Evolutionary conservation across 2,113 vertebrate species (phyloP).

Genomic region (Daphoenositta chrysoptera): DNA sequence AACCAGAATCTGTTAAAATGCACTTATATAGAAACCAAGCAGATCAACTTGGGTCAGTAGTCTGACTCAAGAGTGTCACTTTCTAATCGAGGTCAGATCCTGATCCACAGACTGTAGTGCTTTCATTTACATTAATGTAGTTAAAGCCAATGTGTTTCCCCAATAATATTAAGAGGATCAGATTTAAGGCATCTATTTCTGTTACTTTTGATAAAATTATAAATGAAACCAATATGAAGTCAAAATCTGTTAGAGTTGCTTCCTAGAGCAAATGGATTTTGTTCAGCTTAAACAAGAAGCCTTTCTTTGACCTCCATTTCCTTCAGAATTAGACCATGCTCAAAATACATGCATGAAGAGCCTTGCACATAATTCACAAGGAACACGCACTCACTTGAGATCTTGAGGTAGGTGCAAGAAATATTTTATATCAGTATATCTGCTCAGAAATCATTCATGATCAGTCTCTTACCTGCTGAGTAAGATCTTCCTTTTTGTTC

Average conservation of each 20-base stretch:
- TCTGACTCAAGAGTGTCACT: neutral
- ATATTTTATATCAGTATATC: neutral
- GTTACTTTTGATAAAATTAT: neutral
- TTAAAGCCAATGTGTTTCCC: neutral
- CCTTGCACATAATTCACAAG: neutral
- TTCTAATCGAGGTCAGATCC: neutral
- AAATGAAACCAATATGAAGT: neutral
- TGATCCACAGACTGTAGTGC: neutral
- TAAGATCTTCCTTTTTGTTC: constrained; percentile 53
- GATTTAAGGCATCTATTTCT: neutral
- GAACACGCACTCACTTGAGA: neutral
- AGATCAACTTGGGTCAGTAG: neutral
- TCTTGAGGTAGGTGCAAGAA: neutral
- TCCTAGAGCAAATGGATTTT: neutral
- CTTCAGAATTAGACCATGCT: neutral
- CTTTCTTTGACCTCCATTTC: neutral
- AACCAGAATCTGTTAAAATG: neutral
- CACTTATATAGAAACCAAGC: neutral
- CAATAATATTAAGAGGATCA: neutral
- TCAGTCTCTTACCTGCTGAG: constrained; percentile 68
- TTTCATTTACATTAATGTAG: neutral
- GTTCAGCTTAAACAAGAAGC: neutral
- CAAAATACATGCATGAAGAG: neutral
- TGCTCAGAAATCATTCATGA: neutral
- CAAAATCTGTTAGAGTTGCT: neutral